Evolutionary conservation across 2,113 vertebrate species (phyloP).

Genomic region (Nyctereutes procyonoides): DNA sequence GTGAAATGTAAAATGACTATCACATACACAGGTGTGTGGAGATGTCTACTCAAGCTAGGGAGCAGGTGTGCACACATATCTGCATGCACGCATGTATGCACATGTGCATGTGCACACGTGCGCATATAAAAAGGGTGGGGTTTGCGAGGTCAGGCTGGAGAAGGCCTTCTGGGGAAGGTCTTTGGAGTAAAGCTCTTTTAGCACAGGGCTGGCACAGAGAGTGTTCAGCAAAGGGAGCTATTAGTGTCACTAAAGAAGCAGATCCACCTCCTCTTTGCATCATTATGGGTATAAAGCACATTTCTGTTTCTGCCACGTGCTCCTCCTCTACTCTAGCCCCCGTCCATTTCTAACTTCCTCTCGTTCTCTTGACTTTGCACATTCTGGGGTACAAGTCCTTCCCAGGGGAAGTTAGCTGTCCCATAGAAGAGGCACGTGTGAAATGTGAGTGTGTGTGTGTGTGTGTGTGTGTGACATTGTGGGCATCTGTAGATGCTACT

Average conservation of each 20-base stretch:
- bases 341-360: not conserved
- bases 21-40: slow-evolving; percentile 76
- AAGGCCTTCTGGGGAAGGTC: not conserved
- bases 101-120: not conserved
- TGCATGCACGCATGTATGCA: not conserved
- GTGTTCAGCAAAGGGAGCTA: no score
- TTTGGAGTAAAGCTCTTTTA: not conserved
- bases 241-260: no score
- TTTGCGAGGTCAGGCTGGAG: not conserved
- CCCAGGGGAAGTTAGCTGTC: not conserved
- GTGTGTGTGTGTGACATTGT: rapidly evolving
- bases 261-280: not conserved
- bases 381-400: not conserved
- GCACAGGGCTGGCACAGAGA: not conserved
- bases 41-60: slow-evolving; percentile 7
- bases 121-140: not conserved
- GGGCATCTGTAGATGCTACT: no score
- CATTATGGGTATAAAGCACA: not conserved
- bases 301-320: not conserved
- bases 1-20: slow-evolving; percentile 81
- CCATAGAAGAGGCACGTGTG: not conserved
- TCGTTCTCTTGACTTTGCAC: not conserved
- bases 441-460: no score
- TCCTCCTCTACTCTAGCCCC: not conserved
- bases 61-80: not conserved